phyloP scores from a whole-genome alignment of 1,140 invertebrate species.

The Camponotus pennsylvanicus region DNA sequence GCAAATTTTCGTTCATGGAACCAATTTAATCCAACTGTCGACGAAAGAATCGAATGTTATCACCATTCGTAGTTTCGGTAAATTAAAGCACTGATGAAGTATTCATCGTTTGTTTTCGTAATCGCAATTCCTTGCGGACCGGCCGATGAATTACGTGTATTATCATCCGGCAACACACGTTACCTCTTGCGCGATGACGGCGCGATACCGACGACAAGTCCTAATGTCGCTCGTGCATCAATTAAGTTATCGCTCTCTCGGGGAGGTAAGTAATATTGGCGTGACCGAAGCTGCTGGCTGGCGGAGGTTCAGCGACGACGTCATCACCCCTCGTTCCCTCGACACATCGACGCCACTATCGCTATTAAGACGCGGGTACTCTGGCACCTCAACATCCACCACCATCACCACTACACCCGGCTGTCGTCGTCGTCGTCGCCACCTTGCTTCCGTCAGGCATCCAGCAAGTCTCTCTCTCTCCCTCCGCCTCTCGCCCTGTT shows the following conservation, averaged over 20 bases:
- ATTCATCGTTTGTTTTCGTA: constrained; percentile 1
- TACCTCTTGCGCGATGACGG: constrained; percentile 52
- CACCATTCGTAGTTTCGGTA: neutral
- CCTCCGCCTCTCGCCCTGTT: constrained; percentile 27
- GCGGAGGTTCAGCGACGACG: constrained; percentile 45
- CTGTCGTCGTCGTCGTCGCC: constrained; percentile 37
- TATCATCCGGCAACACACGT: constrained; percentile 38
- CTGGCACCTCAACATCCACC: constrained; percentile 71
- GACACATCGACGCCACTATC: constrained; percentile 62
- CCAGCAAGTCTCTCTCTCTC: constrained; percentile 31
- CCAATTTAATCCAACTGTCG: neutral
- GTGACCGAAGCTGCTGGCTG: constrained; percentile 74
- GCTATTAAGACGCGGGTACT: constrained; percentile 79
- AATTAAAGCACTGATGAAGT: neutral
- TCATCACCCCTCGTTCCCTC: constrained; percentile 43
- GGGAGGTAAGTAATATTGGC: constrained; percentile 78
- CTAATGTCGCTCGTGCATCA: constrained; percentile 75
- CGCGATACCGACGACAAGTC: constrained; percentile 67
- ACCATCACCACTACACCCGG: neutral
- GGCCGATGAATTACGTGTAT: constrained; percentile 44
- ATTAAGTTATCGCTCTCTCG: constrained; percentile 78
- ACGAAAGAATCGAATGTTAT: neutral
- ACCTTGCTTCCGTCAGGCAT: constrained; percentile 55
- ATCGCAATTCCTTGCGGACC: constrained; percentile 17
- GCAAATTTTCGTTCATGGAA: neutral